Conservation (phyloP, 2,797 vertebrate genomes). For the Oryzias dopingdopingensis region DNA sequence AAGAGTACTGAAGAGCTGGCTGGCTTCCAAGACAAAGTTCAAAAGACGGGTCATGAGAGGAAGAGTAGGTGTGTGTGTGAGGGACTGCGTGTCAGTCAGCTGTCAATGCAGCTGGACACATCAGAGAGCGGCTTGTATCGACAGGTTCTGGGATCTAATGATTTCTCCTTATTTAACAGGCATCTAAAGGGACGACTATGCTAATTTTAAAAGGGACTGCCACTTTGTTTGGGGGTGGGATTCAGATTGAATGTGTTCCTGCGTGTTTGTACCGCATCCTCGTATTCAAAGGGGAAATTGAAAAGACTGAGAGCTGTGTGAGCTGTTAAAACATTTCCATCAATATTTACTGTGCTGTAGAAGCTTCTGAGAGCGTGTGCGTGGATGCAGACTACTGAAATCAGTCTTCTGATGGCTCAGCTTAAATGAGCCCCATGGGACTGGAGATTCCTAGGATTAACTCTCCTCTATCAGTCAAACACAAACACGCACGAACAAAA, state of each 20-base stretch:
- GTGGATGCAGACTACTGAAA: constrained; percentile 62
- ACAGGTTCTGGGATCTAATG: constrained; percentile 90
- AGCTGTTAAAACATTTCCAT: neutral
- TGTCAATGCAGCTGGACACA: constrained; percentile 89
- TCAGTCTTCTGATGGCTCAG: constrained; percentile 83
- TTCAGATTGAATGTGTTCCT: constrained; percentile 33
- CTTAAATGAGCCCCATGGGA: constrained; percentile 75
- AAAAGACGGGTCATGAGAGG: constrained; percentile 98
- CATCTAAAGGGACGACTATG: constrained; percentile 93
- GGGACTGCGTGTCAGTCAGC: constrained; percentile 62
- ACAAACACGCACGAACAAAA: constrained; percentile 19
- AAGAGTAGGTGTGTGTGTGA: constrained; percentile 57
- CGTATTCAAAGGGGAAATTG: constrained; percentile 12
- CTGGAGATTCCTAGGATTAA: constrained; percentile 70
- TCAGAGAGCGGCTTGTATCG: constrained; percentile 93
- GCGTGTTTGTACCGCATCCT: constrained; percentile 12
- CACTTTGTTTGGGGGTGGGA: constrained; percentile 58
- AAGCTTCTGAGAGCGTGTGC: constrained; percentile 18
- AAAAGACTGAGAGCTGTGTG: constrained; percentile 4
- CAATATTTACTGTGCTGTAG: neutral
- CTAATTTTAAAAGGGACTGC: constrained; percentile 86
- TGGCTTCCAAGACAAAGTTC: constrained; percentile 99
- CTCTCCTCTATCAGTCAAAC: constrained; percentile 39
- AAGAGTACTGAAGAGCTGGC: constrained; percentile 98
- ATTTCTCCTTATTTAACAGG: constrained; percentile 95